Evolutionary conservation across 1,140 invertebrate genomes (phyloP), one percentile per base, ranked within the genome.

Genomic region (Drosophila pandora): DNA sequence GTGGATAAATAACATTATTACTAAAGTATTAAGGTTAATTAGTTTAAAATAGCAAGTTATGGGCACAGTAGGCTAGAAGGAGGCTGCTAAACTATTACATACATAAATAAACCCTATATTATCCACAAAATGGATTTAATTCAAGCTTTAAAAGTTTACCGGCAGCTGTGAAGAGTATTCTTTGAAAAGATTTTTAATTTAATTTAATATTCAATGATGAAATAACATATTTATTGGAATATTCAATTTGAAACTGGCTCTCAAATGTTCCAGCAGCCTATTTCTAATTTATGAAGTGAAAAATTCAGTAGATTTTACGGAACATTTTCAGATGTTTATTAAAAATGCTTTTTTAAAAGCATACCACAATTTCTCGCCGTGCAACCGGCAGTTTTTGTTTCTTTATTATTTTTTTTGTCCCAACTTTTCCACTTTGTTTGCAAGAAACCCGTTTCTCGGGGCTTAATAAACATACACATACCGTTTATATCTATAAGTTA

Each of bases 391-490:
- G 34, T 10, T 34, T 37, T 37, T 47, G 47, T 75, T 64, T 62
- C 54, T 45, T 22, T 56, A 21, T 45, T 74, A 53, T 54, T 39
- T 49, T 49, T 68, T 83, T 39, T 25, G 13, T 21, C 43, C 21
- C 50, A 69, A 68, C 50, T 48, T 69, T 69, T 69, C 64, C 64
- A 69, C 63, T 69, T 69, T 68, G 63, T 69, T 68, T 54, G 52
- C 63, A 28, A 52, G 60, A 87, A 85, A 85, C 81, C 68, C 53
- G 81, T 85, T 80, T 74, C 13, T n/a, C 23, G 30, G 45, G 23
- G 59, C 59, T 75, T 60, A 76, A 75, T 47, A 60, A 56, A 79
- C 32, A 50, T 28, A 28, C 39, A n/a, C 58, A 47, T 37, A n/a
- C 3, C 12, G 34, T 17, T 50, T 56, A 80, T 64, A 63, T 74